Evolutionary conservation across 2,113 vertebrate genomes (phyloP).

Genomic region (Ailurus styani): DNA sequence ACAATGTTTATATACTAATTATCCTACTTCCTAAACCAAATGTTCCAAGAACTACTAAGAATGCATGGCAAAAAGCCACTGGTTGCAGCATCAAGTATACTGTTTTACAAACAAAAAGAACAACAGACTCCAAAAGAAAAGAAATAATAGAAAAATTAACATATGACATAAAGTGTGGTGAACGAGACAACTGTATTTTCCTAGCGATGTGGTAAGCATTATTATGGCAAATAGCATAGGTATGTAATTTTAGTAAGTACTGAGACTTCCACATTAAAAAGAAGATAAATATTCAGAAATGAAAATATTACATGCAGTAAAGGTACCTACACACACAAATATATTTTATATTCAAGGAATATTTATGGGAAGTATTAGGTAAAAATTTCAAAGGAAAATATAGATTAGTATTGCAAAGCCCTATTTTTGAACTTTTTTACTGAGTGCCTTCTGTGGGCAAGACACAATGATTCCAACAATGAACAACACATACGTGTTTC

Average conservation of each 20-base stretch:
- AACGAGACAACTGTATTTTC: neutral
- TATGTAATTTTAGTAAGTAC: neutral
- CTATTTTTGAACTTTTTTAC: neutral
- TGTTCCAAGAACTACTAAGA: slow-evolving; percentile 84
- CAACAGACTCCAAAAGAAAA: neutral
- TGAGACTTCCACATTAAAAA: neutral
- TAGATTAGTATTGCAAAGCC: neutral
- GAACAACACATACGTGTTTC: neutral
- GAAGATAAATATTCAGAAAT: neutral
- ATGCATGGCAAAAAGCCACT: slow-evolving; percentile 84
- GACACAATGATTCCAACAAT: neutral
- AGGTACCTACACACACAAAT: neutral
- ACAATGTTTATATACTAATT: slow-evolving; percentile 88
- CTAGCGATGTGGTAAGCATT: neutral
- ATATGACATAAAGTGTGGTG: neutral
- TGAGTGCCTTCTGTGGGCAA: neutral
- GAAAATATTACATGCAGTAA: neutral
- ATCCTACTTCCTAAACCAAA: slow-evolving; percentile 90
- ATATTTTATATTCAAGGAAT: neutral
- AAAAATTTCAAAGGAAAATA: neutral
- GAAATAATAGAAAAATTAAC: neutral
- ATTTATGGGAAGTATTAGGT: neutral
- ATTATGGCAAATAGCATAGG: neutral
- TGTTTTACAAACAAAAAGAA: slow-evolving; percentile 38
- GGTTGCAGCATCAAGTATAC: slow-evolving; percentile 40